phyloP scores from a whole-genome alignment of 2,888 invertebrate species.

The Chaetogeoica ovagalla region DNA sequence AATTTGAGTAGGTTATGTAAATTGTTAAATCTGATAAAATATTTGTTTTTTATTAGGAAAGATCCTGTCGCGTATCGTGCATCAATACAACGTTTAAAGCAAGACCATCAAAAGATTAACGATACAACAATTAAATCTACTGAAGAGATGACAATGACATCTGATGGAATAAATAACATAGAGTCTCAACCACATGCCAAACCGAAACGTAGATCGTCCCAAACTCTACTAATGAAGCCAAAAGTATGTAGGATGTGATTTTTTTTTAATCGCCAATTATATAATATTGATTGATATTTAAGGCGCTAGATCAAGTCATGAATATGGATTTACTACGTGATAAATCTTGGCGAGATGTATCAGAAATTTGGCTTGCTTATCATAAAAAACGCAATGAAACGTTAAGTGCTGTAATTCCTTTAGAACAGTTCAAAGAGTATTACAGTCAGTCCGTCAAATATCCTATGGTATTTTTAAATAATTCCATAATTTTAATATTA shows the following conservation, averaged over 20 bases:
- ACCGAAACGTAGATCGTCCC: slow-evolving; percentile 33
- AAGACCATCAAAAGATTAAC: not conserved
- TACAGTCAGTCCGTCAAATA: slow-evolving; percentile 34
- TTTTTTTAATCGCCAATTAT: not conserved
- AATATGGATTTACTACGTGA: slow-evolving; percentile 32
- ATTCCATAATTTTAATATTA: not conserved
- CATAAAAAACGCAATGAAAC: slow-evolving; percentile 35
- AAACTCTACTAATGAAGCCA: slow-evolving; percentile 28
- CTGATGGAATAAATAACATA: not conserved
- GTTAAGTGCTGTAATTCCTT: slow-evolving; percentile 30
- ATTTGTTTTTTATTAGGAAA: slow-evolving; percentile 25
- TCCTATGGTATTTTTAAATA: slow-evolving; percentile 28
- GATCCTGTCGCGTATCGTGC: slow-evolving; percentile 13
- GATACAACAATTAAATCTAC: not conserved
- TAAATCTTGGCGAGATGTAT: slow-evolving; percentile 24
- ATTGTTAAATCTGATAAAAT: not conserved
- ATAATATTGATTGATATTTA: not conserved
- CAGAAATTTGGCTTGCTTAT: slow-evolving; percentile 30
- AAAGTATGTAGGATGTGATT: not conserved
- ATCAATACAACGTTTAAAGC: not conserved
- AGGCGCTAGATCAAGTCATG: slow-evolving; percentile 32
- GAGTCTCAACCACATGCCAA: slow-evolving; percentile 1
- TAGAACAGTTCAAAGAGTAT: slow-evolving; percentile 21
- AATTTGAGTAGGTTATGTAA: not conserved
- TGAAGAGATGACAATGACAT: not conserved